These are phyloP conservation scores for Falco punctatus DNA, from an alignment of 2,113 vertebrate species.

Conservation along the genomic window DNA sequence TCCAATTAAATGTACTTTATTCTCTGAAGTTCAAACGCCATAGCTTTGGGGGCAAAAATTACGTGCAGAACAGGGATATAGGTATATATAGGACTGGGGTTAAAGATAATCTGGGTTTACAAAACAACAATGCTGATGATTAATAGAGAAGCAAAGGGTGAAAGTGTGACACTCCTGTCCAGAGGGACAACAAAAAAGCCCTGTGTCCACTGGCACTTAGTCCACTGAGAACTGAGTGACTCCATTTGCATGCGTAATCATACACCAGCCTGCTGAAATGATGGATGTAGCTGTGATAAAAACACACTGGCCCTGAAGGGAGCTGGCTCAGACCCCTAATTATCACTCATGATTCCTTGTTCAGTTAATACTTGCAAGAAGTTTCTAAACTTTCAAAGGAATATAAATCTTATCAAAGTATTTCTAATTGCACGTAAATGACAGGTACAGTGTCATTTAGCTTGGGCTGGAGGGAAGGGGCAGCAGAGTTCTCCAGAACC, in stretches of 20 bases:
- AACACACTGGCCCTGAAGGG: constrained; percentile 22
- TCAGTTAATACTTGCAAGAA: constrained; percentile 21
- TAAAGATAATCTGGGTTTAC: constrained; percentile 5
- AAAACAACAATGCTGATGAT: neutral
- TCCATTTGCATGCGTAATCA: neutral
- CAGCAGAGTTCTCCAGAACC: neutral
- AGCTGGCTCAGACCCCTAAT: constrained; percentile 38
- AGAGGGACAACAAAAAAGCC: neutral
- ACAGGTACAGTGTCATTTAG: neutral
- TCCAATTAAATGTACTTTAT: constrained; percentile 75
- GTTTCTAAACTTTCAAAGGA: constrained; percentile 59
- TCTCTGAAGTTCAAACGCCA: constrained; percentile 70
- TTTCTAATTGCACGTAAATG: constrained; percentile 50
- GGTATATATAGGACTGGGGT: neutral
- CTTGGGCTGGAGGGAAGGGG: constrained; percentile 28
- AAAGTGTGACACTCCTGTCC: neutral
- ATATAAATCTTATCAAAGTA: constrained; percentile 38
- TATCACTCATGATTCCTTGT: neutral
- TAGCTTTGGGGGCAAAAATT: constrained; percentile 65
- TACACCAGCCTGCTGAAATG: neutral
- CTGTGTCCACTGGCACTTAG: neutral
- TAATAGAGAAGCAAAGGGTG: neutral
- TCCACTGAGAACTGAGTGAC: neutral
- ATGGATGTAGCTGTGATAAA: constrained; percentile 4
- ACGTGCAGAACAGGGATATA: constrained; percentile 15